Percentiles rank a stretch among this genome's conserved stretches.
phyloP scores from a whole-genome alignment of 2,113 vertebrate genomes.

The Piaya cayana region DNA sequence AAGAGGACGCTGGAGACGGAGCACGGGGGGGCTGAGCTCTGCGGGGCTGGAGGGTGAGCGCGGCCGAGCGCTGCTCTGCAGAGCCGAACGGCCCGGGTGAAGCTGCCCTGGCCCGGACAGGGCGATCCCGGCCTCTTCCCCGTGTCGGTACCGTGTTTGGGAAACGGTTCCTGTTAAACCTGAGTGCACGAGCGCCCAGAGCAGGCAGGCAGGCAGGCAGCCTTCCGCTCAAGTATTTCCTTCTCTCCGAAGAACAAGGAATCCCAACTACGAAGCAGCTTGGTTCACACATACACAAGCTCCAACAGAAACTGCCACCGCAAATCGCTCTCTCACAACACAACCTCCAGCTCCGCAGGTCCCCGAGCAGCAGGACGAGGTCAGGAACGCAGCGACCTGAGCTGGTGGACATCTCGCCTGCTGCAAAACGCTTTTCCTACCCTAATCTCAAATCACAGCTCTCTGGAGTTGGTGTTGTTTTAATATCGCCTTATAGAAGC shows the following conservation, averaged over 20 bases:
- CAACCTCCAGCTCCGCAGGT: rapidly evolving
- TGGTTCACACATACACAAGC: not conserved
- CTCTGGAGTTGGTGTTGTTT: not conserved
- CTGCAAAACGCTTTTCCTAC: not conserved
- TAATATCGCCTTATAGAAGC: not conserved
- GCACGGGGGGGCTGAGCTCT: not conserved
- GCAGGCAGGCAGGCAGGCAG: not conserved
- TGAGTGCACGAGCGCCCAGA: not conserved
- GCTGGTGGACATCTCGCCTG: not conserved
- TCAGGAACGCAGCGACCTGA: not conserved
- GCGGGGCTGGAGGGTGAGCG: rapidly evolving
- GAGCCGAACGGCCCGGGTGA: not conserved
- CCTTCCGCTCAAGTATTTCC: not conserved
- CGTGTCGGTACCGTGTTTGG: not conserved
- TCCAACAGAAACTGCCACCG: not conserved
- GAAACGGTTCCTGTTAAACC: not conserved
- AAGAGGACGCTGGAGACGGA: not conserved
- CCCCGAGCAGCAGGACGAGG: not conserved
- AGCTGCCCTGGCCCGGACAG: rapidly evolving
- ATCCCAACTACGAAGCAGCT: not conserved
- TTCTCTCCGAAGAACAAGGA: not conserved
- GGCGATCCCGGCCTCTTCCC: not conserved
- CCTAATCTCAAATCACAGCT: not conserved
- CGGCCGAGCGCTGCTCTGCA: not conserved
- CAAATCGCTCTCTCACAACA: not conserved